These are phyloP conservation scores for Muraenolepis orangiensis DNA, from an alignment of 2,797 vertebrate species.

Conservation along the genomic window DNA sequence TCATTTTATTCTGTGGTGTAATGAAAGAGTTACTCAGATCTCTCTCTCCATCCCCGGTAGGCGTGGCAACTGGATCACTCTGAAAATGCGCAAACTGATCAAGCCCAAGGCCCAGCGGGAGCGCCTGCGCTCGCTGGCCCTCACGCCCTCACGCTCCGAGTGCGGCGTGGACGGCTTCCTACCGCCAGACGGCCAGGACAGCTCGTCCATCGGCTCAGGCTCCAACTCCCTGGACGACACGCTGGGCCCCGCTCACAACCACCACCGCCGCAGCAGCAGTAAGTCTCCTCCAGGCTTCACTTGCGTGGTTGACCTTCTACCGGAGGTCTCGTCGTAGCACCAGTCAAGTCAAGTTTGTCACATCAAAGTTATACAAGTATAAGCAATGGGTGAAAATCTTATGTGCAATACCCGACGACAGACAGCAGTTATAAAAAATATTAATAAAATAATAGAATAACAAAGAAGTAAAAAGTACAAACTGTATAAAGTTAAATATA, in stretches of 20 bases:
- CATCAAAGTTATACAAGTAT: too few species aligned
- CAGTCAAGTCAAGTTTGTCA: too few species aligned
- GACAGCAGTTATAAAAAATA: too few species aligned
- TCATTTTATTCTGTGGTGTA: background rate
- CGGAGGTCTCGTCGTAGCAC: too few species aligned
- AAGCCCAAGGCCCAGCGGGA: constrained; percentile 90
- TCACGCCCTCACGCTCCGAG: constrained; percentile 90
- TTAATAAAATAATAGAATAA: too few species aligned
- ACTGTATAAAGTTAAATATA: too few species aligned
- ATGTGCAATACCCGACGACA: too few species aligned
- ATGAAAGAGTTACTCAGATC: background rate
- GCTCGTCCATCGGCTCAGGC: constrained; percentile 94
- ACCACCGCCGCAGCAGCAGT: constrained; percentile 93
- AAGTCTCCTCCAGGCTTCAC: constrained; percentile 67
- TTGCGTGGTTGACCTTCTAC: too few species aligned
- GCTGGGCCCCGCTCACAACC: constrained; percentile 66
- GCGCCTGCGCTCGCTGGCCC: constrained; percentile 86
- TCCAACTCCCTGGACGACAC: constrained; percentile 96
- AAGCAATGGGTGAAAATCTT: too few species aligned
- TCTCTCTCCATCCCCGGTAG: constrained; percentile 54
- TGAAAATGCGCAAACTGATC: constrained; percentile 98
- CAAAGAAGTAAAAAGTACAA: too few species aligned
- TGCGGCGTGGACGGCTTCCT: constrained; percentile 82
- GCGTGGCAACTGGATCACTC: constrained; percentile 96
- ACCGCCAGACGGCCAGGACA: constrained; percentile 92